These are phyloP conservation scores for Spatulosminthurus flaviceps DNA, from an alignment of 2,888 invertebrate species.

Conservation along the genomic window DNA sequence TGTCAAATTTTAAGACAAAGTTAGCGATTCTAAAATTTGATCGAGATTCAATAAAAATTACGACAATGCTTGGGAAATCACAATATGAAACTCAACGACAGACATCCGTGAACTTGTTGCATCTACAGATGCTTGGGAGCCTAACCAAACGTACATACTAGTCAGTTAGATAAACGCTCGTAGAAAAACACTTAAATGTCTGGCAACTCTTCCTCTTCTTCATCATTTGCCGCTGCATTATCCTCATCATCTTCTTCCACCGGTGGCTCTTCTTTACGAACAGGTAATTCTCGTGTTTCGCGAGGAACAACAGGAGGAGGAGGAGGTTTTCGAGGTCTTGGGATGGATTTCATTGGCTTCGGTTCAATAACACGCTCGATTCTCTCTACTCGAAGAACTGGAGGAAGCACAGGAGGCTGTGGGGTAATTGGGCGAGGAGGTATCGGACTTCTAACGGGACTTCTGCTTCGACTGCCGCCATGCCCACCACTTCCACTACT, in stretches of 20 bases:
- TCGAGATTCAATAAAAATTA: slow-evolving; percentile 16
- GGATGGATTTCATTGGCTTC: background rate
- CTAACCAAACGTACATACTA: no score
- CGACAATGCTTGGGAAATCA: background rate
- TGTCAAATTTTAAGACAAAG: background rate
- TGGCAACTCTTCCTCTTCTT: slow-evolving; percentile 37
- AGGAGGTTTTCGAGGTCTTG: slow-evolving; percentile 1
- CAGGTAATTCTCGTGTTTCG: background rate
- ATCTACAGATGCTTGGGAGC: no score
- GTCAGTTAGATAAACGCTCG: no score
- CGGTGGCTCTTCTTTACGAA: background rate
- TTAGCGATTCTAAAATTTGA: background rate
- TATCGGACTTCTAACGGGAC: slow-evolving; percentile 61
- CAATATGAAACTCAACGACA: background rate
- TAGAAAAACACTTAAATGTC: slow-evolving; percentile 22
- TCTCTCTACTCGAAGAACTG: slow-evolving; percentile 28
- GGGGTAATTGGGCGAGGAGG: slow-evolving; percentile 59
- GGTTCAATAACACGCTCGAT: background rate
- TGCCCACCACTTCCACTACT: slow-evolving; percentile 27
- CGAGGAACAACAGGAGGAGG: background rate
- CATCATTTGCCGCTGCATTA: background rate
- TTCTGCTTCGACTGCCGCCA: slow-evolving; percentile 27
- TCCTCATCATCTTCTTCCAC: slow-evolving; percentile 4
- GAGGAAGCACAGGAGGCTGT: slow-evolving; percentile 45
- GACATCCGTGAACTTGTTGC: no score